Percentiles rank a stretch among this genome's conserved stretches.
Evolutionary conservation across 2,797 vertebrate species (phyloP).

Genomic region (Selene dorsalis): DNA sequence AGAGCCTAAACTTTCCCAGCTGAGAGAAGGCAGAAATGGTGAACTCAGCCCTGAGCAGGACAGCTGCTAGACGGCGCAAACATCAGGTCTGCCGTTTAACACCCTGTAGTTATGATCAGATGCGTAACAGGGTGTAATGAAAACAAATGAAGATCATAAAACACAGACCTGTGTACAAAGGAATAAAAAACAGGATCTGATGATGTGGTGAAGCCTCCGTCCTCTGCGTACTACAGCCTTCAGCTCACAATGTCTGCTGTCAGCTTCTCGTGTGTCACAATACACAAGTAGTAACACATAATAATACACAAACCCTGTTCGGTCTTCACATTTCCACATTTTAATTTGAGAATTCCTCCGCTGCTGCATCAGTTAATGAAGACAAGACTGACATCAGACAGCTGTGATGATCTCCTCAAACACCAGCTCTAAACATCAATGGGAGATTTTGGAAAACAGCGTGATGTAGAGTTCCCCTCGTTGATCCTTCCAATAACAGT

Average conservation of each 20-base stretch:
- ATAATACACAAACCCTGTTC: background rate
- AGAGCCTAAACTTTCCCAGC: background rate
- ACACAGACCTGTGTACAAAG: background rate
- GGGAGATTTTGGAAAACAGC: background rate
- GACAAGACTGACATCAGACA: background rate
- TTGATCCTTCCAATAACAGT: conserved; percentile 12
- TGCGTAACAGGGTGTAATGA: background rate
- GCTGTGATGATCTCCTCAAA: conserved; percentile 5
- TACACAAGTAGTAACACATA: background rate
- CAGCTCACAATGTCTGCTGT: too few species aligned
- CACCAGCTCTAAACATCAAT: conserved; percentile 6
- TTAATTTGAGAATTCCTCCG: background rate
- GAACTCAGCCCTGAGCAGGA: conserved; percentile 11
- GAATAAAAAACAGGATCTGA: background rate
- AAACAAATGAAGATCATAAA: background rate
- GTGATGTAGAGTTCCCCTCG: conserved; percentile 9
- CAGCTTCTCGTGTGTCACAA: conserved; percentile 1
- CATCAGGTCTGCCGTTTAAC: background rate
- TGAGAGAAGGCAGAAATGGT: background rate
- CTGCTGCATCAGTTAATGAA: conserved; percentile 6
- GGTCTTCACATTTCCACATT: background rate
- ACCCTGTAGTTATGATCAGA: conserved; percentile 13
- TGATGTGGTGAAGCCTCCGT: background rate
- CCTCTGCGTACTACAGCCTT: background rate
- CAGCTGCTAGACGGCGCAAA: conserved; percentile 30